These are phyloP conservation scores for Mus spicilegus DNA, from an alignment of 2,113 vertebrate genomes.

Conservation along the genomic window DNA sequence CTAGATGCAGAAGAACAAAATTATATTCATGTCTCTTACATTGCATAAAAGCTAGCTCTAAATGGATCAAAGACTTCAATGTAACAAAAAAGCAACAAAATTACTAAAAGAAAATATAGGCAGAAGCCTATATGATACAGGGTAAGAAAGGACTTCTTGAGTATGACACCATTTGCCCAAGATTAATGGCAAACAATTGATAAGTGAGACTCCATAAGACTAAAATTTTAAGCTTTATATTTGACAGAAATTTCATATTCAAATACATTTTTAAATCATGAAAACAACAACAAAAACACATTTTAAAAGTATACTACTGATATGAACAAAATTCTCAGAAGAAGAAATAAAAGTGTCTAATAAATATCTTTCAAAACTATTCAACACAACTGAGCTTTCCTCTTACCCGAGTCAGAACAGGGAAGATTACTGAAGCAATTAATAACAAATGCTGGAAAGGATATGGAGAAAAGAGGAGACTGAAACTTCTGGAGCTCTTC, in stretches of 20 bases:
- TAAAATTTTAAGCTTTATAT: not conserved
- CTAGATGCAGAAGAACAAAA: not conserved
- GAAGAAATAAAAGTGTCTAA: not conserved
- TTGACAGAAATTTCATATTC: not conserved
- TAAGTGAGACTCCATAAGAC: not conserved
- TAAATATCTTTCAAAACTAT: not conserved
- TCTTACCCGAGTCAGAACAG: not conserved
- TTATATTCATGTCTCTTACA: not conserved
- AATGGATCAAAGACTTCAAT: not conserved
- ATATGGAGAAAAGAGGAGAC: not conserved
- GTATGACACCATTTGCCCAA: not conserved
- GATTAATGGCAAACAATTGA: not conserved
- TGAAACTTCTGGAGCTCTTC: not conserved
- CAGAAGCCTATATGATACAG: not conserved
- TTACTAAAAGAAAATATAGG: not conserved
- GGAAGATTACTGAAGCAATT: not conserved
- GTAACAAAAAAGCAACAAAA: not conserved
- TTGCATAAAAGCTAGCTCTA: not conserved
- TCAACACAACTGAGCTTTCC: not conserved
- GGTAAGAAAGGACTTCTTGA: not conserved
- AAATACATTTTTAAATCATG: not conserved
- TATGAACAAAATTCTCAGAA: not conserved
- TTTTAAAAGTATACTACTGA: not conserved
- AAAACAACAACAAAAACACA: not conserved
- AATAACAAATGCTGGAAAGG: not conserved